Percentiles rank a stretch among this genome's conserved stretches.
Evolutionary conservation across 2,888 invertebrate genomes (phyloP).

Genomic region (Noctua janthina): DNA sequence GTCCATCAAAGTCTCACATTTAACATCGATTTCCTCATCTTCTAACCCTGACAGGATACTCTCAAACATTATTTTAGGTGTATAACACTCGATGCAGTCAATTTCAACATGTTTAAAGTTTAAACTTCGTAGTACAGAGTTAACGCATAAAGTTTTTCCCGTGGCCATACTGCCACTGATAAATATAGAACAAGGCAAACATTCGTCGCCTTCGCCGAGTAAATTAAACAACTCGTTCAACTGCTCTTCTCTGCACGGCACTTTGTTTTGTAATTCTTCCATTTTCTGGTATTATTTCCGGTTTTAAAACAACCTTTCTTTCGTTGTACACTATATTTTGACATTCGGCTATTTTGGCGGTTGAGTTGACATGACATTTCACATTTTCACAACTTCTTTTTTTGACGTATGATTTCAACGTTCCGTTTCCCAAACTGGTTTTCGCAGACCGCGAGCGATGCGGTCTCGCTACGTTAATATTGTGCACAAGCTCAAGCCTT

Average conservation of each 20-base stretch:
- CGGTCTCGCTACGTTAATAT: constrained; percentile 69
- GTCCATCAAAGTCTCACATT: constrained; percentile 93
- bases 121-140: constrained; percentile 90
- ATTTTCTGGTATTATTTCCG: constrained; percentile 74
- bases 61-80: constrained; percentile 94
- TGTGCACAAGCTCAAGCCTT: neutral
- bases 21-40: constrained; percentile 82
- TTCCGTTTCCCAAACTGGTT: constrained; percentile 62
- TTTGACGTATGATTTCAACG: constrained; percentile 46
- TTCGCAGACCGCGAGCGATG: constrained; percentile 31
- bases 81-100: constrained; percentile 96
- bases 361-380: constrained; percentile 5
- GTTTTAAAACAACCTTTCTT: constrained; percentile 19
- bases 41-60: constrained; percentile 92
- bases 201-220: constrained; percentile 90
- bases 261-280: constrained; percentile 86
- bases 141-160: constrained; percentile 94
- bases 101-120: constrained; percentile 91
- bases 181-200: constrained; percentile 93
- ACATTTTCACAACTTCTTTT: neutral
- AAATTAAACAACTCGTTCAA: constrained; percentile 87
- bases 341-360: constrained; percentile 50
- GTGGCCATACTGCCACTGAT: constrained; percentile 95
- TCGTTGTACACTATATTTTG: constrained; percentile 36
- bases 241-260: constrained; percentile 88